These are phyloP conservation scores for Anguilla marmorata DNA, from an alignment of 2,797 vertebrate species.

Conservation along the genomic window DNA sequence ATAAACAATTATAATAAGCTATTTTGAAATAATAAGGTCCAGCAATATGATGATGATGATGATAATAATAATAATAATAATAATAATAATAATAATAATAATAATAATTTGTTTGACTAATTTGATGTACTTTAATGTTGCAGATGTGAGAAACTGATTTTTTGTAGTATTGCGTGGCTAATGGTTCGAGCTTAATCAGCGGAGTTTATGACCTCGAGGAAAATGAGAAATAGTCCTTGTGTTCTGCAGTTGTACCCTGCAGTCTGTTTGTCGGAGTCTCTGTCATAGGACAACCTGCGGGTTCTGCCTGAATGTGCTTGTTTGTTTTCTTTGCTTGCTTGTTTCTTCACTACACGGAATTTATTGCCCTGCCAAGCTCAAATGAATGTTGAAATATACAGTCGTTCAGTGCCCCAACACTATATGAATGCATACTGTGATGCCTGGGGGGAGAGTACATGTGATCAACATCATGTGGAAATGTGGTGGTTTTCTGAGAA, in stretches of 20 bases:
- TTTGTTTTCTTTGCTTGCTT: not conserved
- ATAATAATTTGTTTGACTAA: not conserved
- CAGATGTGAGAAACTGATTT: not conserved
- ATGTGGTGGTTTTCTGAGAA: not conserved
- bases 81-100: not conserved
- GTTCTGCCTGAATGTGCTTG: not conserved
- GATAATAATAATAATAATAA: not conserved
- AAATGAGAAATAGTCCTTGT: constrained; percentile 10
- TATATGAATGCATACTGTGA: not conserved
- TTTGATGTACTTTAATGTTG: not conserved
- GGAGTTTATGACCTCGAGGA: not conserved
- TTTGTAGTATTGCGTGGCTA: not conserved
- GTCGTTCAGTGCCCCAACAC: not conserved
- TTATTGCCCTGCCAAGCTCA: not conserved
- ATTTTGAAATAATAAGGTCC: too few species aligned
- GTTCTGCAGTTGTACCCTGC: not conserved
- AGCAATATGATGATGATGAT: not conserved
- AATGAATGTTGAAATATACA: not conserved
- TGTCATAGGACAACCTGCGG: not conserved
- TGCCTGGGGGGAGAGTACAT: not conserved
- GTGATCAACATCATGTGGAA: not conserved
- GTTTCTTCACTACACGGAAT: not conserved
- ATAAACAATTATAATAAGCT: too few species aligned
- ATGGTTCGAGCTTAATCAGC: not conserved
- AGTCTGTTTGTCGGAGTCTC: not conserved